phyloP scores from a whole-genome alignment of 1,140 invertebrate genomes.

The Euwallacea similis region DNA sequence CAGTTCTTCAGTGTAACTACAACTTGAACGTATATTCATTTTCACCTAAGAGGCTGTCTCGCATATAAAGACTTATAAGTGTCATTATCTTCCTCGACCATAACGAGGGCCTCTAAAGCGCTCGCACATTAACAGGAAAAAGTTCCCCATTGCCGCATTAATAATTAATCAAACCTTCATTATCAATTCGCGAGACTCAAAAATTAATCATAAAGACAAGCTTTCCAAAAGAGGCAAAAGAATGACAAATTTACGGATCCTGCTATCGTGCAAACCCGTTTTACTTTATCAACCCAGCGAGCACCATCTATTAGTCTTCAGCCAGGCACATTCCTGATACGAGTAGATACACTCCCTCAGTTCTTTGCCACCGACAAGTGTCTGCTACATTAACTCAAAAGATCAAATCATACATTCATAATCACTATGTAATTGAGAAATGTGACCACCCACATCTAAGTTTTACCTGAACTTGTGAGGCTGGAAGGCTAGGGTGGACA shows the following conservation, averaged over 20 bases:
- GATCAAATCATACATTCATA: no score
- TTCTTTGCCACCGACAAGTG: background rate
- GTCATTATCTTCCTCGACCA: no score
- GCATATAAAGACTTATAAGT: no score
- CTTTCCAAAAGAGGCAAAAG: constrained; percentile 1
- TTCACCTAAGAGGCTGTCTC: background rate
- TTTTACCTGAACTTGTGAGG: no score
- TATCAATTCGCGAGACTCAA: constrained; percentile 1
- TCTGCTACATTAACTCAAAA: no score
- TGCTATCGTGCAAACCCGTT: constrained; percentile 32
- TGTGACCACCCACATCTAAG: no score
- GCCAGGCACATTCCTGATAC: constrained; percentile 2
- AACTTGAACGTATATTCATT: background rate
- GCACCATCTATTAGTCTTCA: constrained; percentile 25
- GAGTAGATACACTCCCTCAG: constrained; percentile 10
- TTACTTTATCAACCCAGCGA: constrained; percentile 32
- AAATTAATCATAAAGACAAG: constrained; percentile 14
- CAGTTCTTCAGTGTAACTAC: background rate
- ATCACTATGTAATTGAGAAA: no score
- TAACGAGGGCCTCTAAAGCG: no score
- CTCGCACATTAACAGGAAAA: no score
- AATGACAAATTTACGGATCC: constrained; percentile 16
- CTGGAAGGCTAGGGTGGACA: no score
- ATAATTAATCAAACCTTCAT: constrained; percentile 1
- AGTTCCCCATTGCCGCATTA: background rate